Conservation (phyloP, 2,797 vertebrate genomes). For the Alectoris magna region DNA sequence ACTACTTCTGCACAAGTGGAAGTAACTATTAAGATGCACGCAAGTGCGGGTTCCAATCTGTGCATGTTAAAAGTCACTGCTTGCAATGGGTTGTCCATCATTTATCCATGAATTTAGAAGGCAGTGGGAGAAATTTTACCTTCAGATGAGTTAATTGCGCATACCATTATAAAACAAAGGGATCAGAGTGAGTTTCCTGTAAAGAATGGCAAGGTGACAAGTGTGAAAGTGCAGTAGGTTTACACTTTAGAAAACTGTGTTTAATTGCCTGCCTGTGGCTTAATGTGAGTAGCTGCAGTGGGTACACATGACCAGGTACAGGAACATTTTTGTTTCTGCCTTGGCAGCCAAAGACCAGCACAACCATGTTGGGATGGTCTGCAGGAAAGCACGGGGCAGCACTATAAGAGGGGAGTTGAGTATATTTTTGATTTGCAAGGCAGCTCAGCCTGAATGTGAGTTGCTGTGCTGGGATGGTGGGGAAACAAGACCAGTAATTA, state of each 20-base stretch:
- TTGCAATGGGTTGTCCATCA: neutral
- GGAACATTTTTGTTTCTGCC: neutral
- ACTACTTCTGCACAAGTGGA: neutral
- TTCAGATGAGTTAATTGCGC: neutral
- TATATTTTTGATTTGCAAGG: neutral
- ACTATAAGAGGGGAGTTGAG: neutral
- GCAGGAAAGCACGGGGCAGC: neutral
- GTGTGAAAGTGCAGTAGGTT: neutral
- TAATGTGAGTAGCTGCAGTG: neutral
- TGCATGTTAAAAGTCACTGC: neutral
- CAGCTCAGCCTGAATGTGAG: neutral
- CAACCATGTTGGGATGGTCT: neutral
- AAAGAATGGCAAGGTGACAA: neutral
- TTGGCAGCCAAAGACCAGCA: neutral
- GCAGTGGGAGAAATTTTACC: neutral
- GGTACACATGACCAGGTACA: neutral
- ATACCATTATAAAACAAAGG: neutral
- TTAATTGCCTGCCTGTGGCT: neutral
- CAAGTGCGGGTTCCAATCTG: neutral
- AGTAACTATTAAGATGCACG: neutral
- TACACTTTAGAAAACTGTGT: neutral
- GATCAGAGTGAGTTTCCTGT: neutral
- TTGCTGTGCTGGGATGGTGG: neutral
- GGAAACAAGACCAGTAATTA: conserved; percentile 54
- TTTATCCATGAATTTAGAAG: neutral